phyloP scores from a whole-genome alignment of 2,113 vertebrate genomes.

The Misgurnus anguillicaudatus region DNA sequence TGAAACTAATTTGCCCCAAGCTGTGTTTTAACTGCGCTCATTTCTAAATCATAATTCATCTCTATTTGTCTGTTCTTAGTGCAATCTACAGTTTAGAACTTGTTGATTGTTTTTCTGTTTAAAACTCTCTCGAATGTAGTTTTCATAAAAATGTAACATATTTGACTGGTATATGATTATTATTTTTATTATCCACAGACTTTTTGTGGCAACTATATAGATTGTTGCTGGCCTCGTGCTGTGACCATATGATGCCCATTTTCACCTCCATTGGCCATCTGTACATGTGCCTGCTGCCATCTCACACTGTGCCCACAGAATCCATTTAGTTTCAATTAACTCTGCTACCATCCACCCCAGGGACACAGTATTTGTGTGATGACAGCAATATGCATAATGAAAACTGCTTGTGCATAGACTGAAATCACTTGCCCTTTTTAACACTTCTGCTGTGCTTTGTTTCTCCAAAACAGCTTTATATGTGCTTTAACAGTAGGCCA shows the following conservation, averaged over 20 bases:
- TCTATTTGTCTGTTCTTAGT: not conserved
- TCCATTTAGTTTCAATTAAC: slow-evolving; percentile 41
- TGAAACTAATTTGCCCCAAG: slow-evolving; percentile 17
- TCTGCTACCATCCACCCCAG: slow-evolving; percentile 21
- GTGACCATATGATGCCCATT: slow-evolving; percentile 41
- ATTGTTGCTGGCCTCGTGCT: slow-evolving; percentile 33
- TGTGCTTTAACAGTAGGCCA: not conserved
- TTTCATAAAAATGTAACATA: not conserved
- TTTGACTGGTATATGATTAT: not conserved
- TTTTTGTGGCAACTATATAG: slow-evolving; percentile 42
- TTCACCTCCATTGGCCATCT: slow-evolving; percentile 38
- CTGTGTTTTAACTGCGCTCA: slow-evolving; percentile 19
- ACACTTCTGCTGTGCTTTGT: not conserved
- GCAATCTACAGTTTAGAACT: no score
- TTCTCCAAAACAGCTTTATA: slow-evolving; percentile 1
- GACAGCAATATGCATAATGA: slow-evolving; percentile 33
- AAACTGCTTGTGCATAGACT: slow-evolving; percentile 1
- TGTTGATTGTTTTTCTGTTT: not conserved
- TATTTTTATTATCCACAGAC: not conserved
- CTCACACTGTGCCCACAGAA: slow-evolving; percentile 37
- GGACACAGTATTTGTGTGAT: slow-evolving; percentile 27
- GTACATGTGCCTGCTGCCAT: slow-evolving; percentile 25
- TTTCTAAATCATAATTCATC: slow-evolving; percentile 1
- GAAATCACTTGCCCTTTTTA: not conserved
- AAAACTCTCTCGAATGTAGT: not conserved